Evolutionary conservation across 2,797 vertebrate species (phyloP), one percentile per base, ranked within the genome.

Genomic region (Myotis daubentonii): DNA sequence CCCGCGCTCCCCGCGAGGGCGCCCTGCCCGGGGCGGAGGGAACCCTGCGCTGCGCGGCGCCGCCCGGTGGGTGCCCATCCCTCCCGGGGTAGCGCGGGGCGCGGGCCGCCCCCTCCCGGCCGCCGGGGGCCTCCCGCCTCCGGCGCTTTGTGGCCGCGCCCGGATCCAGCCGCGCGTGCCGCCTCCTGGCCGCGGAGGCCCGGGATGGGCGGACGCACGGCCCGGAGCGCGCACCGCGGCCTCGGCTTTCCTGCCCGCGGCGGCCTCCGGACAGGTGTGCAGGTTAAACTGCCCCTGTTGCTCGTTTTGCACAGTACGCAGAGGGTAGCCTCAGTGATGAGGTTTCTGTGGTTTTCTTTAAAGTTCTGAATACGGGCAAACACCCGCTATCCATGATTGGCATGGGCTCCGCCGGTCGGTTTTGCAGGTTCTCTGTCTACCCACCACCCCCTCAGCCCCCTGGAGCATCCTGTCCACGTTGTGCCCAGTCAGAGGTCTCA

Each of bases 321-420:
- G 53, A 75, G 85, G 62, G 12, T 60, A 65, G 55, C 89, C 94
- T 49, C 22, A 49, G 60, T 10, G 41, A 36, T 47, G 75, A 84
- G 36, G 55, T 70, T 23, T n/a, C 8, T 25, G 1, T 62, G n/a
- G 12, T 74, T 83, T 86, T 71, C 80, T 55, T 44, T 83, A 0
- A 95, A 96, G 74, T 96, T 92, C 74, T 47, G 72, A 60, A 23
- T 55, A 3, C 78, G 2, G 60, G 20, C 70, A 57, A 89, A 81
- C 70, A 62, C 20, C 41, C 55, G 20, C 62, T 28, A 13, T 25
- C 15, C 57, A 66, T 6, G 68, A 70, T 33, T 20, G 79, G 51
- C 17, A 2, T 66, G 60, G 65, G 30, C 49, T 53, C 49, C 3
- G 28, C 51, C 15, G n/a, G 16, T 89, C 28, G 2, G 20, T 87